Evolutionary conservation across 2,113 vertebrate species (phyloP), one percentile per base, ranked within the genome.

Genomic region (Mormoops blainvillei): DNA sequence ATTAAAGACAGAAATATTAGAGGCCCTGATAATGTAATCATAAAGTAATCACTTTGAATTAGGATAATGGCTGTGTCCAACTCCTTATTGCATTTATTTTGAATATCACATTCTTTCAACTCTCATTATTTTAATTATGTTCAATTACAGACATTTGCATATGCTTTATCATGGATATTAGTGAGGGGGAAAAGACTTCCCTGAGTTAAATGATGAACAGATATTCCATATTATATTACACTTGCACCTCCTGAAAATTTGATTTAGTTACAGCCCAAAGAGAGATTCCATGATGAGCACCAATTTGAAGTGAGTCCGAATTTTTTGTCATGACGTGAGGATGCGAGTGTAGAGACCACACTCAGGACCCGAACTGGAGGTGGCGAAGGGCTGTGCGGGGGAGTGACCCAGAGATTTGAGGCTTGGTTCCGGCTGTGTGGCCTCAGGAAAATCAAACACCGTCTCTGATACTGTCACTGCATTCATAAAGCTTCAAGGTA

Each of bases 51-150:
- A 97, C 93, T 97, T 92, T 96, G 97, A 97, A 97, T 97, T 98
- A 98, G 95, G 96, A 95, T 98, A 98, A 98, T 97, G 97, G 93
- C 95, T 91, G 71, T 97, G 97, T 97, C 97, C 97, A 96, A 97
- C 95, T 97, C 97, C 92, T 96, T 96, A 97, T 94, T 97, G 96
- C 97, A 97, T 97, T 97, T 97, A 98, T 98, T 98, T 97, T 98
- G 97, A 98, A 97, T 97, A 98, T 97, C 95, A 87, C 94, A 97
- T 97, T 97, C 97, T 98, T 98, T 98, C 97, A 97, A 97, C 97
- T 97, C 97, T 98, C 97, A 97, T 98, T 98, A 98, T 97, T 97
- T 98, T 97, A 98, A 98, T 97, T 98, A 98, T 97, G 97, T 98
- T 97, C 97, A 98, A 98, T 98, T 98, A 97, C 87, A 96, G 87